phyloP scores from a whole-genome alignment of 2,797 vertebrate species.

The Xenopus petersii region DNA sequence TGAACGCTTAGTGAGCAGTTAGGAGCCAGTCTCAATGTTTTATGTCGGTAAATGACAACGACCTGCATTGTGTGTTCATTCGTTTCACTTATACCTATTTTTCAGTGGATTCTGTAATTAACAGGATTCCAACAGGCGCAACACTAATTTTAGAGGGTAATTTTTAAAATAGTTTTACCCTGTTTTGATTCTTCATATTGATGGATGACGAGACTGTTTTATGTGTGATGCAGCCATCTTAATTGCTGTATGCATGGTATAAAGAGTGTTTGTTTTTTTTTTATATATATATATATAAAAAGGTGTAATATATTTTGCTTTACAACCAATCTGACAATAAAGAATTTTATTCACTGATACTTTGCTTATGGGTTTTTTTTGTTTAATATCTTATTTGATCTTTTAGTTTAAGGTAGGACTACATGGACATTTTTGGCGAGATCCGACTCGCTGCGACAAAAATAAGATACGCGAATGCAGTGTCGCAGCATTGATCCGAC shows the following conservation, averaged over 20 bases:
- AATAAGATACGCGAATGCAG: no score
- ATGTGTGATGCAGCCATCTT: constrained; percentile 6
- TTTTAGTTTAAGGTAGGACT: no score
- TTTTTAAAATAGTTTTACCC: constrained; percentile 1
- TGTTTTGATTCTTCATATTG: neutral
- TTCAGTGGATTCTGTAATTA: constrained; percentile 10
- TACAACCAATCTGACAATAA: constrained; percentile 65
- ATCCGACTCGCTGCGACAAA: no score
- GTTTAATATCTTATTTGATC: no score
- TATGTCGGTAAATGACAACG: neutral
- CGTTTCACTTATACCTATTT: no score
- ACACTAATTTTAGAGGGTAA: constrained; percentile 11
- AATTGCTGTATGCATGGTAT: constrained; percentile 32
- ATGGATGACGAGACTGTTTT: constrained; percentile 4
- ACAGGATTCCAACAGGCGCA: neutral
- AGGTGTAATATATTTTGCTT: constrained; percentile 73
- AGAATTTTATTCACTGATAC: constrained; percentile 15
- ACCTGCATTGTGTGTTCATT: no score
- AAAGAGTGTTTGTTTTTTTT: constrained; percentile 52
- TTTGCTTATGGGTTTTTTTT: no score
- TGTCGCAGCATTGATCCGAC: no score
- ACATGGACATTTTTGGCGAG: no score
- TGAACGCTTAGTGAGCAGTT: neutral
- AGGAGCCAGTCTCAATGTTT: neutral
- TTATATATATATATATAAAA: constrained; percentile 43